phyloP scores from a whole-genome alignment of 2,797 vertebrate genomes.

The Alcedo quadribrachys region DNA sequence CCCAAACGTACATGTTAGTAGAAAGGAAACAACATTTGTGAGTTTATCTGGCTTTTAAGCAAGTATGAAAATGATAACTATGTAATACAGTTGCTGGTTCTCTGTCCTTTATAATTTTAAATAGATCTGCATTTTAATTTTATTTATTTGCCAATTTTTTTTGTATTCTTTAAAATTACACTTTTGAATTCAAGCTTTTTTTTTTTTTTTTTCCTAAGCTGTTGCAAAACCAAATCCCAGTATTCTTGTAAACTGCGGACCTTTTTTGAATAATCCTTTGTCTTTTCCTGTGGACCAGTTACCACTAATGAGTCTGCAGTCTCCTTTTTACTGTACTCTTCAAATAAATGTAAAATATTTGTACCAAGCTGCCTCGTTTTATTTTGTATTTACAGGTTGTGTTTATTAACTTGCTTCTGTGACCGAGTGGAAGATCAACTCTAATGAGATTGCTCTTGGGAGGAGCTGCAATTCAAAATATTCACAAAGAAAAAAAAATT shows the following conservation, averaged over 20 bases:
- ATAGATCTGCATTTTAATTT: slow-evolving; percentile 76
- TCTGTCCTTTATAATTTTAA: slow-evolving; percentile 69
- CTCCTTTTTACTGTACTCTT: slow-evolving; percentile 79
- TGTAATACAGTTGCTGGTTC: slow-evolving; percentile 39
- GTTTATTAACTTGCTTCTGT: slow-evolving; percentile 23
- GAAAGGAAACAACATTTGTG: neutral
- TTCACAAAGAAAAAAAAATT: neutral
- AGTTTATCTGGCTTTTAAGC: slow-evolving; percentile 63
- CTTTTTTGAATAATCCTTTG: slow-evolving; percentile 59
- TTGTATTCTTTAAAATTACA: slow-evolving; percentile 65
- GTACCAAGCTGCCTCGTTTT: slow-evolving; percentile 60
- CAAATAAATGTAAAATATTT: slow-evolving; percentile 85
- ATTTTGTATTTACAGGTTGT: slow-evolving; percentile 21
- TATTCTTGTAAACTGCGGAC: slow-evolving; percentile 66
- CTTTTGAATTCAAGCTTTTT: slow-evolving; percentile 68
- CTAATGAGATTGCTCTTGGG: neutral
- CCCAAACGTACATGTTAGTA: slow-evolving; percentile 59
- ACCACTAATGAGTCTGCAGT: slow-evolving; percentile 71
- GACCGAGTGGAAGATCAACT: slow-evolving; percentile 18
- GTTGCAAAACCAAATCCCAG: slow-evolving; percentile 42
- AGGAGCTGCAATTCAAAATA: neutral
- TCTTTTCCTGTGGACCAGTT: slow-evolving; percentile 71
- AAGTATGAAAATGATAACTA: slow-evolving; percentile 51
- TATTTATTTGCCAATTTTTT: slow-evolving; percentile 81
- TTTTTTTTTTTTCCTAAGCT: slow-evolving; percentile 59